Conservation (phyloP, 2,797 vertebrate species). For the Rhabdophis nuchalis region DNA sequence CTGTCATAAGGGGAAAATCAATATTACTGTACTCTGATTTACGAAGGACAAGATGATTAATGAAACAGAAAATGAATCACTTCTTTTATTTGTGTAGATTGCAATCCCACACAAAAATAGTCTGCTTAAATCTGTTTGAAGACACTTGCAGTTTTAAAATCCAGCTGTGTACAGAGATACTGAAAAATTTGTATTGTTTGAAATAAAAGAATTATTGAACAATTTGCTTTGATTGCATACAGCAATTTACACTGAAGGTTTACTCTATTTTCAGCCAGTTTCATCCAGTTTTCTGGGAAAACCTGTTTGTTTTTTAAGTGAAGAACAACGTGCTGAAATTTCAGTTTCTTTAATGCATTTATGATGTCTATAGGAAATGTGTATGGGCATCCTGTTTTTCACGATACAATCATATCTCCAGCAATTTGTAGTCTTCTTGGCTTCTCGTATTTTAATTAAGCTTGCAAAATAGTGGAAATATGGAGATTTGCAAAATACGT, state of each 20-base stretch:
- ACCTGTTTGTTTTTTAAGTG: neutral
- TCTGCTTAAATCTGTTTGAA: neutral
- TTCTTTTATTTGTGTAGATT: conserved; percentile 26
- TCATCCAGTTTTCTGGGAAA: neutral
- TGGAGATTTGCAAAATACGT: neutral
- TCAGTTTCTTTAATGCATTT: neutral
- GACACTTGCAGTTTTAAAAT: neutral
- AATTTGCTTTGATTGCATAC: neutral
- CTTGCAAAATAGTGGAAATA: neutral
- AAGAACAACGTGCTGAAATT: neutral
- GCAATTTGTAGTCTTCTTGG: neutral
- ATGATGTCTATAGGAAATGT: neutral
- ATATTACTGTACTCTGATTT: conserved; percentile 12
- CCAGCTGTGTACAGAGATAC: neutral
- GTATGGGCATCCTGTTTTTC: neutral
- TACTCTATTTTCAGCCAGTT: neutral
- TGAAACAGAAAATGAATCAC: conserved; percentile 32
- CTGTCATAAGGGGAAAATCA: conserved; percentile 17
- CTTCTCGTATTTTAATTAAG: neutral
- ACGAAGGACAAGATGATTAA: conserved; percentile 25
- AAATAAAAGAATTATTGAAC: neutral
- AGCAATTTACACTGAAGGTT: neutral
- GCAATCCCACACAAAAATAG: neutral
- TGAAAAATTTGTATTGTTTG: neutral
- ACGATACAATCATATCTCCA: neutral